Evolutionary conservation across 1,140 invertebrate genomes (phyloP), one percentile per base, ranked within the genome.

Genomic region (Eupristina koningsbergeri): DNA sequence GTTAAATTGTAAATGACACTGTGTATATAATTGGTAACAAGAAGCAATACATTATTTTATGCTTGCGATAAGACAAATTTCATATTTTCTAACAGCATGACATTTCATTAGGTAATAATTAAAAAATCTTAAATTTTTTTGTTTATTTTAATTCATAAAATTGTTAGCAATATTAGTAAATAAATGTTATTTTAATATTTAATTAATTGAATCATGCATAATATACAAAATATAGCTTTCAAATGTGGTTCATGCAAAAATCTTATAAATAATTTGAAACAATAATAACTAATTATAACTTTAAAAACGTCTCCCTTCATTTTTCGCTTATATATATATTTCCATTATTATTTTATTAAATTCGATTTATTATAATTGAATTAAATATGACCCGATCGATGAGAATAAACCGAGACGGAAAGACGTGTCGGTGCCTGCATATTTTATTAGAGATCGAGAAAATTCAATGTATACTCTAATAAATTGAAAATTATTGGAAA

Each of bases 391-490:
- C 50, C 19, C 29, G 34, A 31, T 77, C 47, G 26, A 69, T 58
- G 81, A 31, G 50, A 58, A 77, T 34, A 64, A 81, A 17, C 19
- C 26, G 50, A 39, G 26, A 64, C 17, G n/a, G 22, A 81, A 81
- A 85, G 84, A 85, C 79, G 85, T 91, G 91, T 92, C 91, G 91
- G 91, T 92, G 91, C 91, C 91, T 92, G 91, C 91, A 91, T 91
- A 88, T 82, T 85, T 85, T 85, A 67, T 39, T 83, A 86, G 73
- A 84, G 75, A 71, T 53, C 41, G 69, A 11, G 31, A 75, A 67
- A 69, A 47, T 26, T 58, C 58, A 64, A 71, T 41, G 69, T 53
- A 22, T 80, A 47, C 67, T 84, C 47, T 78, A 34, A 76, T 80
- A 29, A 47, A 74, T 50, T 78, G 36, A 63, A 9, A 80, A 63